Evolutionary conservation across 2,888 invertebrate genomes (phyloP).

Genomic region (Pardosa pseudoannulata): DNA sequence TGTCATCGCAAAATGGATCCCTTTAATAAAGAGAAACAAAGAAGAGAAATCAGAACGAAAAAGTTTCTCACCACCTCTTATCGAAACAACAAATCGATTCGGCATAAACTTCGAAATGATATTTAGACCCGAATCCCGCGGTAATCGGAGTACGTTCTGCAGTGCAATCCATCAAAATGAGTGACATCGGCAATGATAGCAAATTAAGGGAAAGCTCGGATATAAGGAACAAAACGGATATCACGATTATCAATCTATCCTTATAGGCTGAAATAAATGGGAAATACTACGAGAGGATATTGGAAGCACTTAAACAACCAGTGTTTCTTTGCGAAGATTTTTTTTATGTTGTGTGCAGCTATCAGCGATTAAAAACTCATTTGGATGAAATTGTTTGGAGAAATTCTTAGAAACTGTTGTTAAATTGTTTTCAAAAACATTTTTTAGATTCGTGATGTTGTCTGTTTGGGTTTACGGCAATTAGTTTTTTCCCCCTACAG

Average conservation of each 20-base stretch:
- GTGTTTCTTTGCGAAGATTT: too few relatives aligned
- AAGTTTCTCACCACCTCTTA: too few relatives aligned
- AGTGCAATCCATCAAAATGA: constrained; percentile 50
- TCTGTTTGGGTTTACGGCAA: not conserved
- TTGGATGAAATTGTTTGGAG: constrained; percentile 15
- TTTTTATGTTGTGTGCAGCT: not conserved
- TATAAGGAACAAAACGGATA: not conserved
- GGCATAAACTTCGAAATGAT: not conserved
- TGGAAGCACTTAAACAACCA: too few relatives aligned
- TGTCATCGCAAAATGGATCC: too few relatives aligned
- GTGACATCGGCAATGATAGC: constrained; percentile 60
- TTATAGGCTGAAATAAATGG: not conserved
- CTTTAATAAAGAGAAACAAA: too few relatives aligned
- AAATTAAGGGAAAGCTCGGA: constrained; percentile 19
- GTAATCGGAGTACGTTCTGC: constrained; percentile 14
- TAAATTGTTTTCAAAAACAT: constrained; percentile 8
- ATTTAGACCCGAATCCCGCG: not conserved
- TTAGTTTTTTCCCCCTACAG: too few relatives aligned
- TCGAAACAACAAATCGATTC: not conserved
- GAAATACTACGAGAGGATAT: too few relatives aligned
- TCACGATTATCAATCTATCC: not conserved
- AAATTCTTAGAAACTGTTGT: not conserved
- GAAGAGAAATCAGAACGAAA: too few relatives aligned
- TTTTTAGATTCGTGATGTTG: not conserved
- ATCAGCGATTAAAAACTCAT: constrained; percentile 56